Evolutionary conservation across 2,113 vertebrate species (phyloP).

Genomic region (Semnornis frantzii): DNA sequence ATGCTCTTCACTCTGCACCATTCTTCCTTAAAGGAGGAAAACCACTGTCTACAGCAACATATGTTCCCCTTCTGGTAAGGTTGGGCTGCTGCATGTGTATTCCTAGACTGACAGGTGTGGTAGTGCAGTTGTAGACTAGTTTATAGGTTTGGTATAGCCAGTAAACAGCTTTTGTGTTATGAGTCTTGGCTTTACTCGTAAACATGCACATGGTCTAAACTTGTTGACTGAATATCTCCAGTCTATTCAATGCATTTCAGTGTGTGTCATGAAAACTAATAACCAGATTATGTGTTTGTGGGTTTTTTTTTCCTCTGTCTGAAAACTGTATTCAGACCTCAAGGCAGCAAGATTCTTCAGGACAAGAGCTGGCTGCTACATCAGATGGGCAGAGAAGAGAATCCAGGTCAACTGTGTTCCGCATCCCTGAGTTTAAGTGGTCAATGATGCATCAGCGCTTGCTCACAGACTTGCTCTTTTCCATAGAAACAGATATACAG

Average conservation of each 20-base stretch:
- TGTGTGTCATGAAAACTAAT: background rate
- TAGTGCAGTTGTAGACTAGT: constrained; percentile 41
- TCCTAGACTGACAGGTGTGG: background rate
- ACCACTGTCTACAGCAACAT: constrained; percentile 26
- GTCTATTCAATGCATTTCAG: background rate
- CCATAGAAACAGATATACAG: constrained; percentile 97
- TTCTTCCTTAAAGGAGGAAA: constrained; percentile 76
- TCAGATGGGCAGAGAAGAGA: constrained; percentile 79
- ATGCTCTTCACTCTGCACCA: constrained; percentile 57
- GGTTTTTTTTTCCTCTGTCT: background rate
- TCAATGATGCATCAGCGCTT: constrained; percentile 96
- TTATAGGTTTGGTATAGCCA: background rate
- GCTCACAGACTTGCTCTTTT: constrained; percentile 95
- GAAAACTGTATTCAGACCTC: constrained; percentile 62
- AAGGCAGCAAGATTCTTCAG: constrained; percentile 69
- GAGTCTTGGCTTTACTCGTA: constrained; percentile 4
- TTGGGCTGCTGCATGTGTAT: constrained; percentile 39
- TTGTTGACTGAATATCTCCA: background rate
- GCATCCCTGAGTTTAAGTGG: constrained; percentile 96
- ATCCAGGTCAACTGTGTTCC: constrained; percentile 87
- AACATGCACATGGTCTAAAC: background rate
- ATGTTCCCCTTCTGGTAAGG: constrained; percentile 56
- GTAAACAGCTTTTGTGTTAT: background rate
- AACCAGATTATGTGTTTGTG: background rate
- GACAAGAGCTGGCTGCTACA: constrained; percentile 35